Base-by-base conservation (phyloP, 92 coral and sea anemone genomes). In the Heliopora coerulea region DNA sequence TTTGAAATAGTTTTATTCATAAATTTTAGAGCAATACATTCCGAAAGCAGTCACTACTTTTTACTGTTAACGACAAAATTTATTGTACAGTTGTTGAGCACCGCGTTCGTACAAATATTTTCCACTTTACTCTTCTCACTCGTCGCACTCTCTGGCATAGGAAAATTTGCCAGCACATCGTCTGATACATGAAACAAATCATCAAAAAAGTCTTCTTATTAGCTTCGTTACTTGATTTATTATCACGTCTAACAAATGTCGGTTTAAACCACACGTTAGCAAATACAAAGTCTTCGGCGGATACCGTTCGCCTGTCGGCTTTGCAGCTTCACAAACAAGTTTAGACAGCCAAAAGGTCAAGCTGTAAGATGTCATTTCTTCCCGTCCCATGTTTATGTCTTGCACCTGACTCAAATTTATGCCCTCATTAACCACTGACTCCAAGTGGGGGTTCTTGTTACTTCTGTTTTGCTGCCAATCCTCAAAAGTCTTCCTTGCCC, bases 281-380 rank as follows among this genome's bases (percentile, higher is more conserved):
- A 85, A 27, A 54, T 85, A 74, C 56, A 85, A 48, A 10, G 82
- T 37, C 41, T 76, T 75, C 24, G 84, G 79, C 12, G 86, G 89
- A 56, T 86, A 86, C 35, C 84, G 80, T 32, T 73, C 86, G 24
- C 83, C 89, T 20, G 56, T 86, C 73, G 78, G 72, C 56, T 82
- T 85, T 25, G 76, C 83, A 8, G 76, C 85, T 72, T 85, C 89
- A 33, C 79, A 68, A 57, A 80, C 39, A 74, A 81, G 81, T 32
- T 62, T 81, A 33, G 61, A 23, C 13, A 81, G 68, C 83, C 86
- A 85, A 49, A 85, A 70, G 72, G 61, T 80, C 15, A 79, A 52
- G 7, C 54, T 79, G 1, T 54, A n/a, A 3, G 88, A 72, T 20
- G 72, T 37, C 88, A 80, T 83, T 26, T 79, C 54, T 40, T 79